Conservation (phyloP, 1,140 invertebrate species). For the Coboldia fuscipes region DNA sequence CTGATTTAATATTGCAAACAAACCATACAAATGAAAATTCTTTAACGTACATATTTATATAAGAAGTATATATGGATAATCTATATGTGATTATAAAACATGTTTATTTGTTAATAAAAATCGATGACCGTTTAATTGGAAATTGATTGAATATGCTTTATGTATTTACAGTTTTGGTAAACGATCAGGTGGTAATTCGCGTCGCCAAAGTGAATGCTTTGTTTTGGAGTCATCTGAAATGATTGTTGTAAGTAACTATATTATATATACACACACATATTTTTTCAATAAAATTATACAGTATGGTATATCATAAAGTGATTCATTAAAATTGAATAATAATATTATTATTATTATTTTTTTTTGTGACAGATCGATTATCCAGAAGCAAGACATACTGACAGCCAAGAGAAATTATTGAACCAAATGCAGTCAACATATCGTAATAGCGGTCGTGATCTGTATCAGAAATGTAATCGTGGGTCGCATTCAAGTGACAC, state of each 20-base stretch:
- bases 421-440: neutral
- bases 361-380: neutral
- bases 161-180: constrained; percentile 60
- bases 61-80: too few relatives aligned
- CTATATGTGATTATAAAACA: too few relatives aligned
- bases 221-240: constrained; percentile 72
- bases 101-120: too few relatives aligned
- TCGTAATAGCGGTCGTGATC: constrained; percentile 26
- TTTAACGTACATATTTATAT: too few relatives aligned
- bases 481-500: constrained; percentile 82
- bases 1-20: too few relatives aligned
- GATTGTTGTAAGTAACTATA: constrained; percentile 50
- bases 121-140: too few relatives aligned
- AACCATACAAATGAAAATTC: too few relatives aligned
- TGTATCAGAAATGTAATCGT: constrained; percentile 63
- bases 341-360: neutral
- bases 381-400: neutral
- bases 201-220: constrained; percentile 64
- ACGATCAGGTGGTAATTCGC: constrained; percentile 41
- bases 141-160: too few relatives aligned
- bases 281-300: neutral
- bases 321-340: neutral
- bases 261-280: neutral
- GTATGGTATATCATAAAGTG: neutral
- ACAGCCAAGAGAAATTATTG: neutral